phyloP scores from a whole-genome alignment of 2,797 vertebrate species.

The Sarcophilus harrisii region DNA sequence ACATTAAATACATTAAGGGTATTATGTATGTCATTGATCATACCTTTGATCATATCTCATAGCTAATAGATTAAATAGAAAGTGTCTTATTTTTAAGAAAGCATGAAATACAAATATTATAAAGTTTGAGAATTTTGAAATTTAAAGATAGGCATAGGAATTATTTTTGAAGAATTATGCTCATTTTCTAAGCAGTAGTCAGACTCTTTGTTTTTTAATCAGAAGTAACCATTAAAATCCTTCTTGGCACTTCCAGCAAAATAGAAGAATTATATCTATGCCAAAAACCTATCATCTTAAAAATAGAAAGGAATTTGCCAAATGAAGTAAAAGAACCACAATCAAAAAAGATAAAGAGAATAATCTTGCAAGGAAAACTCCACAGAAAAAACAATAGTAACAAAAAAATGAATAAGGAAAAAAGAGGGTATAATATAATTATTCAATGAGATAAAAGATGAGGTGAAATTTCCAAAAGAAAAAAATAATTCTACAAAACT shows the following conservation, averaged over 20 bases:
- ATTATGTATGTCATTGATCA: conserved; percentile 51
- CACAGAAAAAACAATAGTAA: conserved; percentile 12
- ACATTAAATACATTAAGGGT: conserved; percentile 48
- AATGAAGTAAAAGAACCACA: conserved; percentile 48
- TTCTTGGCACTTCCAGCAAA: conserved; percentile 28
- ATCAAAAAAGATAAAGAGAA: conserved; percentile 21
- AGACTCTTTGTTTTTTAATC: conserved; percentile 38
- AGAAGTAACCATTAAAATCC: conserved; percentile 45
- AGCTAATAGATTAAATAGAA: conserved; percentile 49
- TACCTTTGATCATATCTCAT: conserved; percentile 48
- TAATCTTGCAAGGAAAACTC: conserved; percentile 14
- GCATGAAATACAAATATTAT: conserved; percentile 64
- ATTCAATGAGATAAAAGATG: background rate
- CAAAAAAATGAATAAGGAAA: background rate
- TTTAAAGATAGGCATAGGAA: conserved; percentile 42
- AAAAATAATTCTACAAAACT: background rate
- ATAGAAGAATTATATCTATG: conserved; percentile 31
- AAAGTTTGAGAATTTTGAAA: conserved; percentile 46
- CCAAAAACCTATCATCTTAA: background rate
- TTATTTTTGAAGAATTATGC: conserved; percentile 52
- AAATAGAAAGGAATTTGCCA: conserved; percentile 31
- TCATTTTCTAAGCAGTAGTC: conserved; percentile 35
- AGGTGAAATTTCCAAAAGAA: background rate
- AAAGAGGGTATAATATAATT: background rate
- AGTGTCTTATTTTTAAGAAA: conserved; percentile 59